Percentiles rank a stretch among this genome's conserved stretches.
phyloP scores from a whole-genome alignment of 2,113 vertebrate species.

The Chauna torquata region DNA sequence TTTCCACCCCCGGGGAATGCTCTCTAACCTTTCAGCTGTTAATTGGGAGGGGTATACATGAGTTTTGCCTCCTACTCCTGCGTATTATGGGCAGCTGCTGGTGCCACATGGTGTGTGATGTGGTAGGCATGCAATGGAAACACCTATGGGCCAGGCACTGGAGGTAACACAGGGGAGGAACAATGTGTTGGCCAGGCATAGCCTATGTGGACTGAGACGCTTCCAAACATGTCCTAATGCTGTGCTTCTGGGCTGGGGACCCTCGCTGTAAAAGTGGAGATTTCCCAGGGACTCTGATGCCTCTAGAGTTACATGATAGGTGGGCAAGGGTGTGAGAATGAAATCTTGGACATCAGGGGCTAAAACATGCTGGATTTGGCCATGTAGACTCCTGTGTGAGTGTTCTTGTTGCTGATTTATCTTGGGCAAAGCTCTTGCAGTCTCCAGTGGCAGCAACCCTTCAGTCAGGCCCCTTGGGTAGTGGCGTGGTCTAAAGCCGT shows the following conservation, averaged over 20 bases:
- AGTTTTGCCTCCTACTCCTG: neutral
- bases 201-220: neutral
- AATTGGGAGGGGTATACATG: neutral
- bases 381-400: neutral
- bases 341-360: neutral
- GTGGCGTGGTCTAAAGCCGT: neutral
- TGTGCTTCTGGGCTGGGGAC: neutral
- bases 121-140: neutral
- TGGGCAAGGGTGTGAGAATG: neutral
- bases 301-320: neutral
- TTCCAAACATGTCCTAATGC: neutral
- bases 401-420: neutral
- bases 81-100: accelerated
- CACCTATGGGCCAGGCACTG: accelerated
- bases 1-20: neutral
- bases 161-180: neutral
- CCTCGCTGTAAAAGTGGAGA: accelerated
- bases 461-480: neutral
- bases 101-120: neutral
- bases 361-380: neutral
- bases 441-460: neutral
- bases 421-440: neutral
- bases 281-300: accelerated
- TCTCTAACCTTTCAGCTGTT: accelerated
- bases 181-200: accelerated